phyloP scores from a whole-genome alignment of 2,113 vertebrate species.

The Sigmodon hispidus region DNA sequence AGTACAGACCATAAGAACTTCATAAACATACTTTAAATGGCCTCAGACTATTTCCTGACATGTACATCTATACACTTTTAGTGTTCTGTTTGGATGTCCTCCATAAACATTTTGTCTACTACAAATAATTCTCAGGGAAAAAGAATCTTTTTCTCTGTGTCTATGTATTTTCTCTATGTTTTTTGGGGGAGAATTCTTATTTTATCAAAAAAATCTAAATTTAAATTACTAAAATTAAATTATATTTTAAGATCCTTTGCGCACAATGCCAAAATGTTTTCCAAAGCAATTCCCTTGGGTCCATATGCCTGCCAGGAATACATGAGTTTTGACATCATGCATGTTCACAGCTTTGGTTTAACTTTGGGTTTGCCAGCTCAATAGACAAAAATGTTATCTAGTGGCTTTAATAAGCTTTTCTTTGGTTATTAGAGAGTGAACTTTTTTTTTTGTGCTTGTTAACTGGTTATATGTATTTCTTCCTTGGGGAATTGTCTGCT shows the following conservation, averaged over 20 bases:
- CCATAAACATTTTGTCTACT: background rate
- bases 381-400: background rate
- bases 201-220: constrained; percentile 48
- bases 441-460: constrained; percentile 43
- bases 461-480: background rate
- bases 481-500: constrained; percentile 48
- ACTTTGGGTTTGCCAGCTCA: constrained; percentile 1
- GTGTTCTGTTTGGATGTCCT: background rate
- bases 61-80: background rate
- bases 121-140: constrained; percentile 57
- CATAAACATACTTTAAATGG: constrained; percentile 46
- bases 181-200: background rate
- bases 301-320: background rate
- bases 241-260: constrained; percentile 55
- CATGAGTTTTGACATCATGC: background rate
- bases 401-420: constrained; percentile 23
- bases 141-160: background rate
- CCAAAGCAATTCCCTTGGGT: constrained; percentile 3
- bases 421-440: constrained; percentile 36
- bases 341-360: background rate
- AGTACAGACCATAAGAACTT: background rate
- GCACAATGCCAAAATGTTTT: constrained; percentile 51
- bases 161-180: constrained; percentile 61
- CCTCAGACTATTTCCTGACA: constrained; percentile 19
- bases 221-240: constrained; percentile 72